Evolutionary conservation across 2,113 vertebrate genomes (phyloP), one percentile per base, ranked within the genome.

Genomic region (Triplophysa rosa): DNA sequence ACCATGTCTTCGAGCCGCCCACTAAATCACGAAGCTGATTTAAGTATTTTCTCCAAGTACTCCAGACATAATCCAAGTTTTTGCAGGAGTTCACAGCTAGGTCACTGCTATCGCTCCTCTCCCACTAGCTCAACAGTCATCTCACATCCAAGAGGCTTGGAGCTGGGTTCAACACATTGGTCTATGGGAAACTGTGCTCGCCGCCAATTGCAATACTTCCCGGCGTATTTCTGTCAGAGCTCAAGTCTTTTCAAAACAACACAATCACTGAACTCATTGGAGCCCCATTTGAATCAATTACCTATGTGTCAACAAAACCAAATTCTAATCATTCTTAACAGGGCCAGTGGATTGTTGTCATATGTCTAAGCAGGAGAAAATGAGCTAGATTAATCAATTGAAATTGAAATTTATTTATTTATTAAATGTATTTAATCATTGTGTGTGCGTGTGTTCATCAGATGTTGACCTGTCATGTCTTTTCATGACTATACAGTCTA

Each of bases 121-220:
- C 87, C 87, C 86, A 86, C 87, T 86, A 88, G 84, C 85, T 89
- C 87, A 69, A 85, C 89, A 89, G 88, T 87, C 92, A 86, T 88
- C 89, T 87, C 84, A 86, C 77, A 82, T 90, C 90, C 91, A 91
- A 91, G 90, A 87, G 83, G 84, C 87, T 89, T 90, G 82, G 89
- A 92, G 89, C 89, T 90, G 89, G 84, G 86, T 87, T 89, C 86
- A 87, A 87, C 77, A 81, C 87, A 87, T 87, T 85, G 61, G 87
- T 84, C 89, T 90, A 91, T 93, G 92, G 90, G 92, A 93, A 92
- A 89, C 86, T 68, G 52, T 84, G 87, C 87, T 87, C 64, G 76
- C 68, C 83, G 92, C 92, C 92, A 93, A 92, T 90, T 86, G 89
- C 89, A 92, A 92, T 91, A 92, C 91, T 91, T 92, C 88, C 88